Evolutionary conservation across 1,140 invertebrate genomes (phyloP), one percentile per base, ranked within the genome.

Genomic region (Colletes latitarsis): DNA sequence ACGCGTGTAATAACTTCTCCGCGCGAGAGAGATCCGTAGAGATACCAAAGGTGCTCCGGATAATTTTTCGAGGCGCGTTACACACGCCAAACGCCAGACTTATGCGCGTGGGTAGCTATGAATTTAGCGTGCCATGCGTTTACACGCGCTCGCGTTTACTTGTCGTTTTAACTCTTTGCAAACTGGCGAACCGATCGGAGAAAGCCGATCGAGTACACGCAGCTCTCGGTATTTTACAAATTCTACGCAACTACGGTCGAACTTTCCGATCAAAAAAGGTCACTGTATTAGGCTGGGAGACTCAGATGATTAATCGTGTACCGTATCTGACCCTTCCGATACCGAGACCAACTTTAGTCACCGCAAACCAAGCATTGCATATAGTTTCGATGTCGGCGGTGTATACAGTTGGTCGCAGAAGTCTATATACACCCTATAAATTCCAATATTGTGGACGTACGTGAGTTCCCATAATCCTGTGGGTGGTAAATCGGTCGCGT

Each of bases 111-210:
- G 49, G 60, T 69, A 73, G 39, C 69, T 49, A 55, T 57, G 55
- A 77, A 68, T 79, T 71, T 64, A 63, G 57, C 74, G n/a, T 62
- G 69, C 30, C 82, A 76, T 68, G 64, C 57, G 69, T 67, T 76
- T 76, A 76, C 73, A 55, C 73, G 73, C 19, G 43, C 14, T 46
- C 66, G 52, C 63, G 49, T 78, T 71, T 69, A 63, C 57, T 30
- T 62, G 75, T 64, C 75, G 73, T 55, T 70, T 73, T 81, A 81
- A 85, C 81, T 84, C 73, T 69, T 60, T 43, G 70, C 57, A 55
- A 75, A 84, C 66, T 52, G 19, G 58, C 60, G 77, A 72, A 68
- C 70, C 81, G 69, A 83, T 69, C 60, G 69, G 77, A 41, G 53
- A 76, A 68, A 77, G 43, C 64, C 60, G 49, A 77, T 52, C 46